phyloP scores from a whole-genome alignment of 2,888 invertebrate species.

The Drosophila helvetica region DNA sequence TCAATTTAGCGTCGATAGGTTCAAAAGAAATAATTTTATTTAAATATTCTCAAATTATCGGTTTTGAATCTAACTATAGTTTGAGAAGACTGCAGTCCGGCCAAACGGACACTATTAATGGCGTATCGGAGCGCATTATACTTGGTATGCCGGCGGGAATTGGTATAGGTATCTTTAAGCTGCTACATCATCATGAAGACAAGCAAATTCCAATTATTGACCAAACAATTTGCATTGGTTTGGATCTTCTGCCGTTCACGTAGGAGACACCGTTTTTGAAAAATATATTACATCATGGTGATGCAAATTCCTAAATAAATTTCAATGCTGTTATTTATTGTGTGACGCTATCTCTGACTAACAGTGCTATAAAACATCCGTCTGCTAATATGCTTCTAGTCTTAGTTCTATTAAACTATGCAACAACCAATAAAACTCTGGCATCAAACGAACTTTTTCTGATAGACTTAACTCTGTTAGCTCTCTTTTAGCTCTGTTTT shows the following conservation, averaged over 20 bases:
- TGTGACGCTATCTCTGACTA: too few relatives aligned
- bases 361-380: too few relatives aligned
- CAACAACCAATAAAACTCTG: too few relatives aligned
- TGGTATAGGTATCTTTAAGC: conserved; percentile 97
- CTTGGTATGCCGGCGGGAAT: conserved; percentile 97
- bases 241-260: conserved; percentile 40
- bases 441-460: too few relatives aligned
- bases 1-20: conserved; percentile 97
- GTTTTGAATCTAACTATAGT: conserved; percentile 86
- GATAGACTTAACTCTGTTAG: too few relatives aligned
- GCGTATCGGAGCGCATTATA: conserved; percentile 99
- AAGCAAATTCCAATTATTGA: conserved; percentile 75
- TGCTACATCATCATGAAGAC: conserved; percentile 88
- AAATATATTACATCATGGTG: background rate
- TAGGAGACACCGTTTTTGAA: background rate
- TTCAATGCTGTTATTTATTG: background rate
- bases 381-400: too few relatives aligned
- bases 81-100: conserved; percentile 99
- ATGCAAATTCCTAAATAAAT: background rate
- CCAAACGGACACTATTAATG: conserved; percentile 96
- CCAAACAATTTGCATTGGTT: conserved; percentile 66
- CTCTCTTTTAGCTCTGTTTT: too few relatives aligned
- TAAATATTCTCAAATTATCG: background rate
- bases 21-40: background rate
- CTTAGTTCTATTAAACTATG: too few relatives aligned